phyloP scores from a whole-genome alignment of 2,888 invertebrate genomes.

The Lycocerus yunnanus region DNA sequence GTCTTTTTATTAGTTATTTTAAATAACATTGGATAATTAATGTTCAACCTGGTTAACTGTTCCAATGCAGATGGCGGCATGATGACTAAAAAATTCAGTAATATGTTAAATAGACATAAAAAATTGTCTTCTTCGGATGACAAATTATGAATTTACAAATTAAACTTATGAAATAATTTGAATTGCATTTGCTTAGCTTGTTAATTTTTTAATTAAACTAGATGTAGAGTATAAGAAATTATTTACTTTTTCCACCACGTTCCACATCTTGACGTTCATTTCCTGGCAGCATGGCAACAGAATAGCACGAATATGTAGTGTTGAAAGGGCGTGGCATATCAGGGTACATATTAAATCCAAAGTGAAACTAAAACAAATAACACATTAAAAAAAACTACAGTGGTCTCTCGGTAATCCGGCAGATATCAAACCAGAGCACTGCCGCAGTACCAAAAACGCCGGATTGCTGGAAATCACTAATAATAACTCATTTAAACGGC shows the following conservation, averaged over 20 bases:
- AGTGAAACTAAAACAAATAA: conserved; percentile 68
- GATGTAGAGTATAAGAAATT: not conserved
- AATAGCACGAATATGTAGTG: conserved; percentile 87
- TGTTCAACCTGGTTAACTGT: conserved; percentile 87
- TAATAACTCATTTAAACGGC: too few species aligned
- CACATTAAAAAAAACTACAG: too few species aligned
- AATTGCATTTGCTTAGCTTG: too few species aligned
- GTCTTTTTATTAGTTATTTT: conserved; percentile 88
- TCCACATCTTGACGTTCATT: conserved; percentile 94
- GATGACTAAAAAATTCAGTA: conserved; percentile 71
- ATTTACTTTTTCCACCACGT: conserved; percentile 92
- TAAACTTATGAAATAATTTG: conserved; percentile 13
- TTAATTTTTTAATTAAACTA: too few species aligned
- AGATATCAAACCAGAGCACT: too few species aligned
- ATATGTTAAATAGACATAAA: too few species aligned
- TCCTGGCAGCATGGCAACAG: conserved; percentile 93
- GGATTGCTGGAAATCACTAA: too few species aligned
- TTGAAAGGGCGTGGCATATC: conserved; percentile 81
- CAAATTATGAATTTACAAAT: too few species aligned
- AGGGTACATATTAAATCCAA: conserved; percentile 88
- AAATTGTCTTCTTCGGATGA: too few species aligned
- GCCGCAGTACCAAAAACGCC: too few species aligned
- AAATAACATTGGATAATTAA: conserved; percentile 98
- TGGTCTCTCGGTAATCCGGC: too few species aligned
- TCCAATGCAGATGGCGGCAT: conserved; percentile 98